These are phyloP conservation scores for Numida meleagris DNA, from an alignment of 2,113 vertebrate species.

Conservation along the genomic window DNA sequence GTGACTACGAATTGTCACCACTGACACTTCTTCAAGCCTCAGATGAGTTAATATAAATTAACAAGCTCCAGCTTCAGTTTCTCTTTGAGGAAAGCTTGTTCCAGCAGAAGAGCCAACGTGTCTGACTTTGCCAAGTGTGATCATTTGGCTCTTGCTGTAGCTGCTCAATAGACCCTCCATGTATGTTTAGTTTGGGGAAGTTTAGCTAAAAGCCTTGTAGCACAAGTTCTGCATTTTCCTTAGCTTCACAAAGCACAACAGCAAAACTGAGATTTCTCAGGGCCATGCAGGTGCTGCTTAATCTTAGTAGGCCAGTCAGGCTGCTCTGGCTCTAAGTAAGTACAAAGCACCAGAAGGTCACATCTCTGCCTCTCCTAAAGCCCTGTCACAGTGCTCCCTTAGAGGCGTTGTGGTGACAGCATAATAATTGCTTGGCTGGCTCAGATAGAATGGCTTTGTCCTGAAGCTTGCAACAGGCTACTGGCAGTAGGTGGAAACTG, in stretches of 20 bases:
- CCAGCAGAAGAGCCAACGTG: not conserved
- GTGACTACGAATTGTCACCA: not conserved
- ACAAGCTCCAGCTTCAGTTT: not conserved
- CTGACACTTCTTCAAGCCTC: not conserved
- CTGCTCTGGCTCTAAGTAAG: not conserved
- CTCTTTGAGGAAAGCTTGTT: not conserved
- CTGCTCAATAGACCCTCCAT: not conserved
- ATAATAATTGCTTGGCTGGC: not conserved
- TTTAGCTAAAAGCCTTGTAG: not conserved
- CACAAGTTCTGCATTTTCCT: not conserved
- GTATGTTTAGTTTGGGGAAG: not conserved
- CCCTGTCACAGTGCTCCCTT: not conserved
- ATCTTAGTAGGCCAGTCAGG: not conserved
- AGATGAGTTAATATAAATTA: not conserved
- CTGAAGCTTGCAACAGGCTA: not conserved
- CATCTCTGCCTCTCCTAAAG: not conserved
- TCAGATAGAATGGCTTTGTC: not conserved
- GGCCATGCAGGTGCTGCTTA: not conserved
- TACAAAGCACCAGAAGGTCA: not conserved
- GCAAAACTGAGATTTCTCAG: not conserved
- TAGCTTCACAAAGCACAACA: not conserved
- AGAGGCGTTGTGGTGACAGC: not conserved
- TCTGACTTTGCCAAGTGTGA: not conserved
- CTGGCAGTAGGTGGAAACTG: not conserved
- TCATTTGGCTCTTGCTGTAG: not conserved